These are phyloP conservation scores for Drosophila eohydei DNA, from an alignment of 2,888 invertebrate species.

Conservation along the genomic window DNA sequence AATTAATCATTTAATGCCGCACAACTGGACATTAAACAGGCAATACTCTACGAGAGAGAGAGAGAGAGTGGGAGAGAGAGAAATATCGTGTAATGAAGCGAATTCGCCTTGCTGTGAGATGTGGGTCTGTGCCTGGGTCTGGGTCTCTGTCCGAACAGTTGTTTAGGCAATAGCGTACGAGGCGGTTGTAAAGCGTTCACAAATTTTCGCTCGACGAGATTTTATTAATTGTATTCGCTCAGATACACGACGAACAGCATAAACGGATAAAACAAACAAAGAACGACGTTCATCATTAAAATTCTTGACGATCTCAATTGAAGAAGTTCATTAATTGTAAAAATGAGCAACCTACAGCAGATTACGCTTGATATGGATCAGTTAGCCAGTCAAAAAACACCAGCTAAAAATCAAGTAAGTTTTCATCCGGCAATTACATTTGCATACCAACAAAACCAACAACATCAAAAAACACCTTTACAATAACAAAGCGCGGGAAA, in stretches of 20 bases:
- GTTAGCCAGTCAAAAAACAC: slow-evolving; percentile 18
- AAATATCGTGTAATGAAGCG: background rate
- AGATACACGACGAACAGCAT: slow-evolving; percentile 24
- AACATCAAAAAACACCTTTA: background rate
- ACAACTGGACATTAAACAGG: slow-evolving; percentile 19
- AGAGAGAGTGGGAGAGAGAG: background rate
- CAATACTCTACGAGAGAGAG: slow-evolving; percentile 1
- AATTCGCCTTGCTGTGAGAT: slow-evolving; percentile 34
- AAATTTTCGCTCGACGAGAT: slow-evolving; percentile 47
- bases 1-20: background rate
- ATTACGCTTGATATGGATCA: slow-evolving; percentile 63
- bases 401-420: slow-evolving; percentile 55
- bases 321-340: slow-evolving; percentile 26
- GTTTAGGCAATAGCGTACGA: slow-evolving; percentile 59
- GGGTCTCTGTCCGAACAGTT: slow-evolving; percentile 43
- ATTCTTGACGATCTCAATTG: slow-evolving; percentile 37
- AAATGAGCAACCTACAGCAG: slow-evolving; percentile 60
- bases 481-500: slow-evolving; percentile 10
- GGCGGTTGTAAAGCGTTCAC: slow-evolving; percentile 55
- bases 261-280: slow-evolving; percentile 52
- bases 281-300: slow-evolving; percentile 36
- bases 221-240: slow-evolving; percentile 29
- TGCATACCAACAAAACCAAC: slow-evolving; percentile 5
- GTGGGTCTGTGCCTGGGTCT: slow-evolving; percentile 6
- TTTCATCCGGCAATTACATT: slow-evolving; percentile 4